Base-by-base conservation (phyloP, 2,797 vertebrate species). In the Pangasius macronema region DNA sequence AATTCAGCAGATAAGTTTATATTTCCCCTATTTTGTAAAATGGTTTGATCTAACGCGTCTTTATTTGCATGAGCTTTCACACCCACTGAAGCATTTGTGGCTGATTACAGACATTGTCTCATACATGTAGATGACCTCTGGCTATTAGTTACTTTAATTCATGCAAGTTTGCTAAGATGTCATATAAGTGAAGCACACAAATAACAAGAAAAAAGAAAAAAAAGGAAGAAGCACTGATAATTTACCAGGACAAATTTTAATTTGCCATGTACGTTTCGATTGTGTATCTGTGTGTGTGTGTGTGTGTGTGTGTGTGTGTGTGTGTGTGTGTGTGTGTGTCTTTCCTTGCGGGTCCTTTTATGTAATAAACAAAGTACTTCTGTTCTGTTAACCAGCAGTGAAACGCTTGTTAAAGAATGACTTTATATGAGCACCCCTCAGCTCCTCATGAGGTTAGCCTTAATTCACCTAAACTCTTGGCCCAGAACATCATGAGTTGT, bases 401-500 rank as follows among this genome's bases (percentile, higher is more conserved):
- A 72, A 42, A 72, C 39, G 1, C 39, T 20, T 73, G 4, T 30
- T n/a, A 51, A 77, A 14, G 18, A 39, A 39, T 22, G n/a, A 77
- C n/a, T 30, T 77, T 53, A 33, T 76, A 49, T 3, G 46, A 49
- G 16, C 16, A 55, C n/a, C 75, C 49, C 53, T 24, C 30, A 57
- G 10, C 27, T 61, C 24, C 5, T 49, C 42, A 30, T 67, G 59
- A 82, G 27, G 27, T 67, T 82, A 2, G 42, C 61, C 42, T 82
- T 36, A 67, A 65, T 49, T 49, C 42, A 65, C 61, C 24, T 46
- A 82, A 82, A 18, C 53, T 2, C 77, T 81, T 61, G 79, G 22
- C 22, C 33, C 16, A 14, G 77, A 89, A 92, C 90, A 92, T 91
- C 83, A 93, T 91, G 87, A 91, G 90, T 92, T 91, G 89, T 92